A percentile compares a stretch with the other conserved stretches of the same genome.
phyloP scores from a whole-genome alignment of 1,140 invertebrate genomes.

The Vanessa tameamea region DNA sequence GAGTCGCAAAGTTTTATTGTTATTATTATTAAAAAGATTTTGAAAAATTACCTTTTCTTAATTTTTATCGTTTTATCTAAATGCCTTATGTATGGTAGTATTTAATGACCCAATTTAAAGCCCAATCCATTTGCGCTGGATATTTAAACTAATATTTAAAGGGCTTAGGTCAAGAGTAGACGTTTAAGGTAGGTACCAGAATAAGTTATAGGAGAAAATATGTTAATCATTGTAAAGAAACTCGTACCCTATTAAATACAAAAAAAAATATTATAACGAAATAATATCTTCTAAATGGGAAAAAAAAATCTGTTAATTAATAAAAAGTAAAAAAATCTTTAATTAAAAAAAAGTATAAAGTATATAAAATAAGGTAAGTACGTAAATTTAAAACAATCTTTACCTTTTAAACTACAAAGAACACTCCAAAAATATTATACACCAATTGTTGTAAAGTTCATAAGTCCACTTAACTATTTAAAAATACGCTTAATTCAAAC shows the following conservation, averaged over 20 bases:
- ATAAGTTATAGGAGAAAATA: too few species aligned
- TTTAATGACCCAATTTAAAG: conserved; percentile 29
- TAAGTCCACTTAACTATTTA: conserved; percentile 66
- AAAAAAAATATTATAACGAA: neutral
- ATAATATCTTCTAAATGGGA: neutral
- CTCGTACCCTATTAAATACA: neutral
- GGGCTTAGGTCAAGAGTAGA: conserved; percentile 43
- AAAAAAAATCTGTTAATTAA: neutral
- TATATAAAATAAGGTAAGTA: conserved; percentile 11
- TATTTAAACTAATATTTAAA: conserved; percentile 40
- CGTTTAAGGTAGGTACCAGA: conserved; percentile 17
- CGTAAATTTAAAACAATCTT: conserved; percentile 37
- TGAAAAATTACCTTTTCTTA: neutral
- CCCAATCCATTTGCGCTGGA: conserved; percentile 28
- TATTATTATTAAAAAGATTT: conserved; percentile 3
- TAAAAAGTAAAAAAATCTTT: neutral
- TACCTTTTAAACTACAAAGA: conserved; percentile 58
- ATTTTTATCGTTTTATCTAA: neutral
- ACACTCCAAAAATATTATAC: conserved; percentile 49
- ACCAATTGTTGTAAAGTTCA: conserved; percentile 51
- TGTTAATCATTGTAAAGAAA: neutral
- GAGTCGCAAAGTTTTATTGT: conserved; percentile 9
- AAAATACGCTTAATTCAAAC: conserved; percentile 74
- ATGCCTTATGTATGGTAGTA: conserved; percentile 6
- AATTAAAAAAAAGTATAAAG: neutral